These are phyloP conservation scores for Lampris incognitus DNA, from an alignment of 2,113 vertebrate genomes.

Conservation along the genomic window DNA sequence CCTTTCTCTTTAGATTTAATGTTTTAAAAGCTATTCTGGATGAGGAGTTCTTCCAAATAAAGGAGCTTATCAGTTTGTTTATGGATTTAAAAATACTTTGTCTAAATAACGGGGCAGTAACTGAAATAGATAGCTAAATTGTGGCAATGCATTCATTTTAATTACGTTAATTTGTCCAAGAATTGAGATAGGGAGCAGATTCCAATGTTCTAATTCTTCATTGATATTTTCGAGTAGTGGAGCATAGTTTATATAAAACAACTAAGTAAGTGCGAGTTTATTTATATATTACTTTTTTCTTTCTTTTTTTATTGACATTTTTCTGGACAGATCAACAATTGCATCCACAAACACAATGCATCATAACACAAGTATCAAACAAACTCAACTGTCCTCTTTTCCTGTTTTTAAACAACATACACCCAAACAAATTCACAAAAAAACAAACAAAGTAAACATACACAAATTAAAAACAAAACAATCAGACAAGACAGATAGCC, in stretches of 20 bases:
- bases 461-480: too few species aligned
- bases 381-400: too few species aligned
- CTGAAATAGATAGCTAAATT: conserved; percentile 26
- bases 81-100: conserved; percentile 27
- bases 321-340: too few species aligned
- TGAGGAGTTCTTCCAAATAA: background rate
- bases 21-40: conserved; percentile 22
- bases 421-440: too few species aligned
- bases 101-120: conserved; percentile 16
- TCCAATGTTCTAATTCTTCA: conserved; percentile 17
- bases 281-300: too few species aligned
- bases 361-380: too few species aligned
- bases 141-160: conserved; percentile 16
- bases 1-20: conserved; percentile 13
- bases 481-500: too few species aligned
- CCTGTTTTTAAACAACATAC: too few species aligned
- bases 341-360: too few species aligned
- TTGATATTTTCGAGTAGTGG: conserved; percentile 12
- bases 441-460: too few species aligned
- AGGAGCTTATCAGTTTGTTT: conserved; percentile 4
- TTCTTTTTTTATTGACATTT: too few species aligned
- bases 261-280: background rate
- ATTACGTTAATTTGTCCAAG: conserved; percentile 13
- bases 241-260: conserved; percentile 1
- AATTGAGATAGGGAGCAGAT: conserved; percentile 20